Conservation (phyloP, 2,113 vertebrate species). For the cattle (Bos taurus) region ARS-UCD2.0 NC_037332.1:113657501-113658000, state of each 20-base stretch:
- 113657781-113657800: neutral
- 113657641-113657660: neutral
- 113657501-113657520: accelerated
- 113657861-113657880: neutral
- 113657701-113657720: neutral
- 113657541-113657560: accelerated
- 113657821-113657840: neutral
- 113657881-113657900: neutral
- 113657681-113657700: neutral
- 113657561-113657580: accelerated
- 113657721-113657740: neutral
- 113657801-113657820: neutral
- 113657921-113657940: neutral
- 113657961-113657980: neutral
- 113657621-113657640: neutral
- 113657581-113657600: accelerated
- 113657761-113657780: too few species aligned
- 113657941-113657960: neutral
- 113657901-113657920: neutral
- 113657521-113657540: accelerated
- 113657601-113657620: accelerated
- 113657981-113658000: neutral
- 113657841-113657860: neutral
- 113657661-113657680: neutral
- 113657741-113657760: too few species aligned